Conservation (phyloP, 2,888 invertebrate genomes). For the Thereva nobilitata region DNA sequence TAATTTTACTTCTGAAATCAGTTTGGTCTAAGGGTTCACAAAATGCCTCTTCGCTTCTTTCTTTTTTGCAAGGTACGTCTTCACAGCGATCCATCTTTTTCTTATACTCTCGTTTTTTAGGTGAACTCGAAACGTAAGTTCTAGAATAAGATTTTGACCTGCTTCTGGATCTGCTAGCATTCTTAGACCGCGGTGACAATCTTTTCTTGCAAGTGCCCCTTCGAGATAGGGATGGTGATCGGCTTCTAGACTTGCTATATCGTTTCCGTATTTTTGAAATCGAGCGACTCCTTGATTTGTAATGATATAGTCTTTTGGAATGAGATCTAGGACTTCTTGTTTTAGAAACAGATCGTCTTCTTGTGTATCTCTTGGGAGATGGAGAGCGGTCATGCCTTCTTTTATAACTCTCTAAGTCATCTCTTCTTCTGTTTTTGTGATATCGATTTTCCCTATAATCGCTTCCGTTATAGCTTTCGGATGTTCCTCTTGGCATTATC, state of each 20-base stretch:
- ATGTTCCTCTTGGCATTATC: slow-evolving; percentile 25
- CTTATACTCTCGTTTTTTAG: not conserved
- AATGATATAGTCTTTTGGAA: not conserved
- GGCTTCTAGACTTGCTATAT: slow-evolving; percentile 11
- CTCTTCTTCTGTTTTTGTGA: slow-evolving; percentile 4
- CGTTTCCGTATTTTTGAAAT: slow-evolving; percentile 10
- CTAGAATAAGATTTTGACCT: slow-evolving; percentile 1
- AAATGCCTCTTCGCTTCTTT: no score
- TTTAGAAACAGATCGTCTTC: slow-evolving; percentile 3
- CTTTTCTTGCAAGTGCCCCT: not conserved
- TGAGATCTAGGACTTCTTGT: slow-evolving; percentile 7
- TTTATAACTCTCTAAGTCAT: not conserved
- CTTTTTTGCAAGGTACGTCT: no score
- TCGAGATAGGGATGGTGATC: slow-evolving; percentile 11
- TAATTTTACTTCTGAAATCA: no score
- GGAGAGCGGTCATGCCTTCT: slow-evolving; percentile 5
- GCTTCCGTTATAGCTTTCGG: not conserved
- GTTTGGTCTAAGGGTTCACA: no score
- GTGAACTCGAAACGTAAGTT: not conserved
- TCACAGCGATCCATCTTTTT: no score
- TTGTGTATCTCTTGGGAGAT: not conserved
- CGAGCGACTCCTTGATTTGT: slow-evolving; percentile 17
- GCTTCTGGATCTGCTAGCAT: not conserved
- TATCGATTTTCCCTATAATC: not conserved
- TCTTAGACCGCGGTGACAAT: not conserved